Conservation (phyloP, 1,140 invertebrate genomes). For the Phocides pigmalion region DNA sequence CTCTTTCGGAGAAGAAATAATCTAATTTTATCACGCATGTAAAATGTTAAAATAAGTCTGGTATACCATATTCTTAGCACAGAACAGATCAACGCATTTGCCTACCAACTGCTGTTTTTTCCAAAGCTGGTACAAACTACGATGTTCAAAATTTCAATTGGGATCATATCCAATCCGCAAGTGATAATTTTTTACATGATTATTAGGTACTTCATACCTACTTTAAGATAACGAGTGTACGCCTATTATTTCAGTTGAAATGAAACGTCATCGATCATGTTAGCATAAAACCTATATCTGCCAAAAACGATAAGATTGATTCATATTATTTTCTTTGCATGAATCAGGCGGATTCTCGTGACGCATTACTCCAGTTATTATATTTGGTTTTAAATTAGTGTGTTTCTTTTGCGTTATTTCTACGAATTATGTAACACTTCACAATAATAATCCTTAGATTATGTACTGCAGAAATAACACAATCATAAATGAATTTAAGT, state of each 20-base stretch:
- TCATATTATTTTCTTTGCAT: slow-evolving; percentile 23
- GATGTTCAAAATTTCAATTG: background rate
- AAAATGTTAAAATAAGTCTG: no score
- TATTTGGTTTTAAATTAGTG: background rate
- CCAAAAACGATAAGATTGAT: slow-evolving; percentile 25
- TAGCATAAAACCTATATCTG: background rate
- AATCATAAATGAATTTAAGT: no score
- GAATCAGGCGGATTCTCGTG: slow-evolving; percentile 27
- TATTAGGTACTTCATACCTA: no score
- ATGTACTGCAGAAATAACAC: no score
- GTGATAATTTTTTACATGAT: slow-evolving; percentile 1
- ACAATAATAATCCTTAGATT: no score
- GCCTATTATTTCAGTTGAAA: slow-evolving; percentile 9
- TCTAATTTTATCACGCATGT: no score
- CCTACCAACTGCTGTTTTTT: no score
- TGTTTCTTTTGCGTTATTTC: background rate
- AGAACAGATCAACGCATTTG: no score
- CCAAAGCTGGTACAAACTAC: no score
- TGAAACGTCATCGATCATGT: slow-evolving; percentile 17
- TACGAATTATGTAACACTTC: background rate
- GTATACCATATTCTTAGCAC: no score
- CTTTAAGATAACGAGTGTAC: background rate
- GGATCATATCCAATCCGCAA: background rate
- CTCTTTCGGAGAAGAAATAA: no score
- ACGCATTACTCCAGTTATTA: slow-evolving; percentile 19